Base-by-base conservation (phyloP, 2,888 invertebrate species). In the Lingula anatina region DNA sequence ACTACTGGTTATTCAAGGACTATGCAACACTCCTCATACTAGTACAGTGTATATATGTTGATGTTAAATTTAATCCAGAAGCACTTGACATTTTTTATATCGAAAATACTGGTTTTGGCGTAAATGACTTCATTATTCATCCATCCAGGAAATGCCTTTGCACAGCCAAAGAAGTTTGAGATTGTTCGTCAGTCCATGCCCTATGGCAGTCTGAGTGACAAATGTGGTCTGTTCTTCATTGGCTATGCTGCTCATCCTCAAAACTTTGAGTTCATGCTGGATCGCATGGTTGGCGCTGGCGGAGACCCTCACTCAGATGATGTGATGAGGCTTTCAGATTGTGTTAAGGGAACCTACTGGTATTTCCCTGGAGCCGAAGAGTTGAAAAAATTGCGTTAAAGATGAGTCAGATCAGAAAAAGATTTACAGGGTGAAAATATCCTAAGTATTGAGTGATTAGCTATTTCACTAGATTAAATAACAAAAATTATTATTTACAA, bases 101-200 rank as follows among this genome's bases (percentile, higher is more conserved):
- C n/a, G n/a, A n/a, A n/a, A n/a, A n/a, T n/a, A n/a, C n/a, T n/a
- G n/a, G n/a, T n/a, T n/a, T n/a, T n/a, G n/a, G n/a, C n/a, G n/a
- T n/a, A n/a, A n/a, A n/a, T n/a, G n/a, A n/a, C n/a, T n/a, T n/a
- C n/a, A n/a, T n/a, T n/a, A 12, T 12, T 31, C 15, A 31, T 31
- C 31, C 31, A 31, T 56, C 15, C 55, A 75, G 73, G 73, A 9
- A 62, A 61, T 48, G 55, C 51, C 1, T 71, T 67, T 41, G 48
- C 70, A 36, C 66, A 67, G 47, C 49, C 56, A 44, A 75, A 75
- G 52, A 62, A 65, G n/a, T 62, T 68, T 47, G 64, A 74, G 55
- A 75, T 76, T 28, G 75, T 76, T 0, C 64, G 76, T 15, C 76
- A 76, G 62, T 76, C 76, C 12, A 70, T 71, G 72, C 76, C 76